Percentiles rank a stretch among this genome's conserved stretches.
Evolutionary conservation across 2,797 vertebrate genomes (phyloP).

Genomic region (Cebuella pygmaea): DNA sequence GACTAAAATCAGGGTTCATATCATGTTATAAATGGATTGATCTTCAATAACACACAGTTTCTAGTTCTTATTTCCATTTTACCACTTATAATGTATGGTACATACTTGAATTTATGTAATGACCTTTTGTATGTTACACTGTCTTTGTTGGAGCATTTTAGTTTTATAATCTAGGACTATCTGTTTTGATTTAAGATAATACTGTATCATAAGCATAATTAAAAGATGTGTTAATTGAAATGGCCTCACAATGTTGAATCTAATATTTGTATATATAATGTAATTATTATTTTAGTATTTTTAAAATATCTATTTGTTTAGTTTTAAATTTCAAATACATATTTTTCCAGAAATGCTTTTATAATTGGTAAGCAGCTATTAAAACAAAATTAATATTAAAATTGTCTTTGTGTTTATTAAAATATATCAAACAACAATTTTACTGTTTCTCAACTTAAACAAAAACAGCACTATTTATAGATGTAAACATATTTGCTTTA

Average conservation of each 20-base stretch:
- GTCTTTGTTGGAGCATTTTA: conserved; percentile 79
- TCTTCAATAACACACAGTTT: background rate
- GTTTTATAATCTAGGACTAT: conserved; percentile 82
- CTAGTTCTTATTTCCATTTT: background rate
- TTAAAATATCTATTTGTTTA: background rate
- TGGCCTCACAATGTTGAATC: conserved; percentile 60
- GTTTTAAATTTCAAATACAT: background rate
- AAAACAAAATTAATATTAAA: conserved; percentile 4
- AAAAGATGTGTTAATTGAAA: conserved; percentile 79
- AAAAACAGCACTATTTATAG: background rate
- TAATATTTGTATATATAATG: conserved; percentile 53
- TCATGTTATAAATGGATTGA: background rate
- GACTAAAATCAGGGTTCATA: background rate
- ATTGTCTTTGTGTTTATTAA: background rate
- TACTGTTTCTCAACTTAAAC: background rate
- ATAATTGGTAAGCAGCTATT: background rate
- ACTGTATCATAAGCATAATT: conserved; percentile 81
- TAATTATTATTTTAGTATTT: background rate
- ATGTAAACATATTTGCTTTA: background rate
- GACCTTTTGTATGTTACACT: conserved; percentile 79
- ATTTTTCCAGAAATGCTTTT: background rate
- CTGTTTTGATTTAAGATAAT: conserved; percentile 68
- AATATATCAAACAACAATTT: background rate
- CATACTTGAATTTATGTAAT: conserved; percentile 59
- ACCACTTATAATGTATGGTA: background rate